Conservation (phyloP, 1,140 invertebrate genomes). For the Drosophila ohnishii region DNA sequence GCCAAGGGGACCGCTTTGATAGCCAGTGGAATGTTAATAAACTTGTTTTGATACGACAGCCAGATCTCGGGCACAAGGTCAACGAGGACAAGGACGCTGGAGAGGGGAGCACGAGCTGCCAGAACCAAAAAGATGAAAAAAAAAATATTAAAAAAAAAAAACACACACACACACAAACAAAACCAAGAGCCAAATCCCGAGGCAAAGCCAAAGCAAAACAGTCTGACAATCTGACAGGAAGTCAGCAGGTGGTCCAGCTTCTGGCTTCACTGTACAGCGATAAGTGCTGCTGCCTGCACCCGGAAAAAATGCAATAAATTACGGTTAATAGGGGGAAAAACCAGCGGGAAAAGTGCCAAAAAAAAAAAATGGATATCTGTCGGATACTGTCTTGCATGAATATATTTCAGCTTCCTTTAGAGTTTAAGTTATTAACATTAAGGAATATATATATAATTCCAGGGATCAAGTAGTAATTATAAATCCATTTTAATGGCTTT, state of each 20-base stretch:
- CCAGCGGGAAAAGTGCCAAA: neutral
- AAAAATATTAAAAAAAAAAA: no score
- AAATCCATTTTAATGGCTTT: neutral
- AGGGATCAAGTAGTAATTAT: neutral
- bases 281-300: conserved; percentile 27
- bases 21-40: conserved; percentile 60
- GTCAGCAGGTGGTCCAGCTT: conserved; percentile 68
- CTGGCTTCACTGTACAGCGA: conserved; percentile 12
- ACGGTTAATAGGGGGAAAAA: neutral
- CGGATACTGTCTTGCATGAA: neutral
- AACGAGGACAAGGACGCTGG: conserved; percentile 62
- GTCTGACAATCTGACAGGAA: conserved; percentile 39
- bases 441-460: neutral
- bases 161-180: no score
- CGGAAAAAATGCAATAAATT: conserved; percentile 20
- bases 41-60: conserved; percentile 71
- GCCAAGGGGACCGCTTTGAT: conserved; percentile 21
- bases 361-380: no score
- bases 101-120: neutral
- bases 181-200: neutral
- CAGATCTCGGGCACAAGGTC: conserved; percentile 63
- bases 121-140: neutral
- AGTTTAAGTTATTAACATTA: neutral
- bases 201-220: conserved; percentile 21
- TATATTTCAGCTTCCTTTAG: neutral